Conservation (phyloP, 2,113 vertebrate species). For the Paedocypris sp. region DNA sequence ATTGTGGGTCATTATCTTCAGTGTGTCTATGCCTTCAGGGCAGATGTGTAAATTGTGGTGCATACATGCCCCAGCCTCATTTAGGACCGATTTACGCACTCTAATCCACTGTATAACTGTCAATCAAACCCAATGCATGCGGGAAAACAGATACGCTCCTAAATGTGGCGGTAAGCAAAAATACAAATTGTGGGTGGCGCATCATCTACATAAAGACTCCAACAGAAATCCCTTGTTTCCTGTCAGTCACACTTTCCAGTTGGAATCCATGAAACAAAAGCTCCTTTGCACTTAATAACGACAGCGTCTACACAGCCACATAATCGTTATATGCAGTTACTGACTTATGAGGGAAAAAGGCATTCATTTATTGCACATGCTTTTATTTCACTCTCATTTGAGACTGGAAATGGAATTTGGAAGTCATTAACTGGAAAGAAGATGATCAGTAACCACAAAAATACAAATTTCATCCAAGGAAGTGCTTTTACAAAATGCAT, state of each 20-base stretch:
- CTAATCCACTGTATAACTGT: constrained; percentile 48
- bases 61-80: constrained; percentile 49
- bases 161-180: constrained; percentile 6
- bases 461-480: not conserved
- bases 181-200: not conserved
- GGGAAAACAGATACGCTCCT: not conserved
- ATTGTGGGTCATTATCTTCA: constrained; percentile 52
- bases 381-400: not conserved
- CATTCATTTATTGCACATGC: too few species aligned
- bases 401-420: not conserved
- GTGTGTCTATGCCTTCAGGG: constrained; percentile 44
- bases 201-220: constrained; percentile 12
- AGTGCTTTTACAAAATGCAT: not conserved
- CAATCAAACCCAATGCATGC: constrained; percentile 42
- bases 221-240: not conserved
- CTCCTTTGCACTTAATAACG: constrained; percentile 21
- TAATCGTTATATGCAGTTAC: constrained; percentile 4
- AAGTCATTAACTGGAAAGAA: constrained; percentile 1
- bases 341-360: not conserved
- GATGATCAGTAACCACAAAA: not conserved
- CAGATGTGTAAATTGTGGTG: constrained; percentile 66
- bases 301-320: not conserved
- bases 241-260: constrained; percentile 28
- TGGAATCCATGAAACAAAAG: constrained; percentile 32
- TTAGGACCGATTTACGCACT: constrained; percentile 54